Evolutionary conservation across 2,888 invertebrate genomes (phyloP), one percentile per base, ranked within the genome.

Genomic region (Spilarctia lutea): DNA sequence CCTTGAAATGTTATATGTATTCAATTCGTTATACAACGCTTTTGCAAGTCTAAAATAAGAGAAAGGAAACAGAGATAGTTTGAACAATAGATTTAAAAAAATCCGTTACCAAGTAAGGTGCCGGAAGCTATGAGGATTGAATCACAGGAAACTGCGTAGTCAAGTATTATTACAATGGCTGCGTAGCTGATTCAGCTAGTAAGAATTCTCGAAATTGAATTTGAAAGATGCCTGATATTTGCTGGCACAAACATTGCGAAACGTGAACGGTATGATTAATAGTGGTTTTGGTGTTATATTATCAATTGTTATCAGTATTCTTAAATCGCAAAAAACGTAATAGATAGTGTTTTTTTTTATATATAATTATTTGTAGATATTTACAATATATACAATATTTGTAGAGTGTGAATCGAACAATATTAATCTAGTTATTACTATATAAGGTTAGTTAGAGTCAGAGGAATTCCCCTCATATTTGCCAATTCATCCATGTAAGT

Each of bases 111-210:
- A 80, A 83, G 77, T 85, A 76, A 81, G 82, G 86, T 70, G 71
- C 84, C 85, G 88, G 88, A 88, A 84, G 76, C 75, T 42, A 75
- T 70, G 60, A 78, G 79, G 79, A 67, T 77, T 88, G 85, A 88
- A 88, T 88, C 86, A 78, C 87, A 87, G 89, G 89, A 89, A 86
- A 82, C 76, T 79, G 70, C 74, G 81, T 75, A 73, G 81, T 81
- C 73, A 75, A 80, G 80, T 84, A 79, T 79, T 82, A 77, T 77
- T 72, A 85, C 80, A 79, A 80, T 81, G 74, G 78, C 65, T 63
- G 33, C 18, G 52, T 45, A 42, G 60, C 71, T 87, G 87, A 88
- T 75, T 88, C 87, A 87, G 75, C 66, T 18, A 39, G 30, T 2
- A 63, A 75, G 69, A 76, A 78, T 85, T 81, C 82, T 80, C 67